These are phyloP conservation scores for Telmatochromis bifrenatus DNA, from an alignment of 2,113 vertebrate species.

Conservation along the genomic window DNA sequence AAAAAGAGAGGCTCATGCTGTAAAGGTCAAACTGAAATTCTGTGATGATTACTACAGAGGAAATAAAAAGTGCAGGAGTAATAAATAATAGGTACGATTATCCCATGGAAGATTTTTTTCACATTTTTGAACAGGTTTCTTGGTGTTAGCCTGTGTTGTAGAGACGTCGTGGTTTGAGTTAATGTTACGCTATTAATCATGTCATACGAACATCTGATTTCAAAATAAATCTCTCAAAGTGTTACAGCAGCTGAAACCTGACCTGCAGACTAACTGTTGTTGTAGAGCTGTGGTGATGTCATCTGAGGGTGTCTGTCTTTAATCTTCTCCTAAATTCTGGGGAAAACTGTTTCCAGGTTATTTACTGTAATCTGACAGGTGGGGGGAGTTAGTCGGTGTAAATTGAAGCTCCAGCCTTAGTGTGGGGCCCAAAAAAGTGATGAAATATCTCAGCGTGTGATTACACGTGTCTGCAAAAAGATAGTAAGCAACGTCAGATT, in stretches of 20 bases:
- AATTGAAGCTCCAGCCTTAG: constrained; percentile 3
- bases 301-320: background rate
- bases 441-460: background rate
- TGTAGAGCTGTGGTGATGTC: constrained; percentile 1
- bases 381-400: background rate
- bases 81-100: background rate
- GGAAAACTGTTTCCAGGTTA: constrained; percentile 14
- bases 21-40: background rate
- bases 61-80: background rate
- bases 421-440: background rate
- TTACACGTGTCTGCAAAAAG: background rate
- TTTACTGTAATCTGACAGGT: constrained; percentile 27
- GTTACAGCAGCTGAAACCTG: background rate
- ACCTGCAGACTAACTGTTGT: background rate
- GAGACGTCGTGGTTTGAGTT: background rate
- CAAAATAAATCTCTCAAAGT: background rate
- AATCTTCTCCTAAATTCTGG: background rate
- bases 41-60: background rate
- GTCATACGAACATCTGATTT: background rate
- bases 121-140: background rate
- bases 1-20: background rate
- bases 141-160: background rate
- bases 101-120: background rate
- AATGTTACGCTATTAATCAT: background rate
- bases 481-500: background rate